phyloP scores from a whole-genome alignment of 2,888 invertebrate genomes.

The Euzetes globulus region DNA sequence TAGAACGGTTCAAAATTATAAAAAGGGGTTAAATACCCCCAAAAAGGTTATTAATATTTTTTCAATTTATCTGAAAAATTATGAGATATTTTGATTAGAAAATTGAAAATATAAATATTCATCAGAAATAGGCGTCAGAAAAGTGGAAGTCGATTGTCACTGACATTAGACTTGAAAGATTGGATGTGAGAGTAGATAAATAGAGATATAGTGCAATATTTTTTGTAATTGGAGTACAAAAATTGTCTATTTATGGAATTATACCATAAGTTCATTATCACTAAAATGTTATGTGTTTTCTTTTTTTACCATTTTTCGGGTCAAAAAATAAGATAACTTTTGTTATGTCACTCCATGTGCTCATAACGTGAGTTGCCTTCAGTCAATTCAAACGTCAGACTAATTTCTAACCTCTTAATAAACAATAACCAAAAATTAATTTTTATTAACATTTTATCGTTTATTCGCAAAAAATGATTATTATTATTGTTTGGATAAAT shows the following conservation, averaged over 20 bases:
- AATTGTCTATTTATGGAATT: conserved; percentile 9
- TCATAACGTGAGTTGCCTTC: neutral
- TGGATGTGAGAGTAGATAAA: neutral
- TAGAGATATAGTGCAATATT: neutral
- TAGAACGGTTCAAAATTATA: neutral
- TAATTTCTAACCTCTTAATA: too few species aligned
- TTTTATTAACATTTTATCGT: neutral
- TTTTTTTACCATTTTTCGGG: conserved; percentile 4
- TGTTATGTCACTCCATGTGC: neutral
- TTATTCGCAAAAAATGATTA: neutral
- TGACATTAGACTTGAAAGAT: neutral
- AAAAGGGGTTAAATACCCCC: neutral
- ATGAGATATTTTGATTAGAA: neutral
- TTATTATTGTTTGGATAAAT: neutral
- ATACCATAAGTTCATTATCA: conserved; percentile 10
- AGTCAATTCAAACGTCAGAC: neutral
- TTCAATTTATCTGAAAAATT: neutral
- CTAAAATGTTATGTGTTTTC: neutral
- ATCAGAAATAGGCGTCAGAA: neutral
- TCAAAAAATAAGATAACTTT: conserved; percentile 20
- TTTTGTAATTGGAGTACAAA: neutral
- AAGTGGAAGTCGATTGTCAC: neutral
- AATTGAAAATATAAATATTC: neutral
- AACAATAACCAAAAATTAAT: neutral
- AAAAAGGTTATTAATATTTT: neutral